These are phyloP conservation scores for Drosophila orosa DNA, from an alignment of 1,140 invertebrate genomes.

Conservation along the genomic window DNA sequence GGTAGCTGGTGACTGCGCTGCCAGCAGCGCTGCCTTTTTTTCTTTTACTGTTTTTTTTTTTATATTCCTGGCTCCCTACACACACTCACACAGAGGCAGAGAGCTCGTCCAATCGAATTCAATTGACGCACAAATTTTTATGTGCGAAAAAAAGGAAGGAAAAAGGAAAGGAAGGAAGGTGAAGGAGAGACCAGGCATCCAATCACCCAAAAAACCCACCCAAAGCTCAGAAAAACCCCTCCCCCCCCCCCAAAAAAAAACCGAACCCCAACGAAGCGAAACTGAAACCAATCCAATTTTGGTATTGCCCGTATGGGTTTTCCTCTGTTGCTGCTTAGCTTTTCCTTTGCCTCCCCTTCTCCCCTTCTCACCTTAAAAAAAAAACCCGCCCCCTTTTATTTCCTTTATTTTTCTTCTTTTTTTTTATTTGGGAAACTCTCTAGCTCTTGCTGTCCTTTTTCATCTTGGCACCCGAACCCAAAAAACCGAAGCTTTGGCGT, in stretches of 20 bases:
- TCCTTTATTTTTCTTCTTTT: slow-evolving; percentile 11
- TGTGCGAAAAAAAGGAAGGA: slow-evolving; percentile 49
- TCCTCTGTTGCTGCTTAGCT: slow-evolving; percentile 23
- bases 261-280: slow-evolving; percentile 61
- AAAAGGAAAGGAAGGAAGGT: slow-evolving; percentile 6
- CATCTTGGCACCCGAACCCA: slow-evolving; percentile 57
- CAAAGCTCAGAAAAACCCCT: slow-evolving; percentile 12
- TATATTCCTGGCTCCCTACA: slow-evolving; percentile 57
- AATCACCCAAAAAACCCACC: slow-evolving; percentile 48
- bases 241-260: slow-evolving; percentile 12
- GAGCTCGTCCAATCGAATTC: slow-evolving; percentile 80
- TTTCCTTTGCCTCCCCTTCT: neutral
- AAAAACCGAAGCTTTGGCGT: slow-evolving; percentile 51
- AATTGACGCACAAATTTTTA: slow-evolving; percentile 84
- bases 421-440: slow-evolving; percentile 5
- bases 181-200: slow-evolving; percentile 22
- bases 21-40: slow-evolving; percentile 53
- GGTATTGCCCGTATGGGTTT: slow-evolving; percentile 60
- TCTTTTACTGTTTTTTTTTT: slow-evolving; percentile 32
- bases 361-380: too few relatives aligned
- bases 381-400: slow-evolving; percentile 5
- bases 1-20: slow-evolving; percentile 42
- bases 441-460: slow-evolving; percentile 63
- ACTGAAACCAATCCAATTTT: slow-evolving; percentile 78
- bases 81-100: slow-evolving; percentile 16